These are phyloP conservation scores for Drosophila cracens DNA, from an alignment of 2,888 invertebrate genomes.

Conservation along the genomic window DNA sequence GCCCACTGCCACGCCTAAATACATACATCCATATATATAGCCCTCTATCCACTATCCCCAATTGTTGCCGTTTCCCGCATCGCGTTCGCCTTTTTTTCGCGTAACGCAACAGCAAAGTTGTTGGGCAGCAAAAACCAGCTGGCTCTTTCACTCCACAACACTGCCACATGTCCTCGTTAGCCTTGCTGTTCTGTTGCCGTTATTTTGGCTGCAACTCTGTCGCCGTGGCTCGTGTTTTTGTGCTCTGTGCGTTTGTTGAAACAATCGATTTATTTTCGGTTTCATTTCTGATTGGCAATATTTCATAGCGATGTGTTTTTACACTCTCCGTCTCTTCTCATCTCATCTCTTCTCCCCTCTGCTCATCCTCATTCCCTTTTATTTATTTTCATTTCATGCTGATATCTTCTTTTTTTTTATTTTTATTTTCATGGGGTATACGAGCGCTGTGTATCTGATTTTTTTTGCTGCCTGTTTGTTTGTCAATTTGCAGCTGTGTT, in stretches of 20 bases:
- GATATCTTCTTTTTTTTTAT: conserved; percentile 3
- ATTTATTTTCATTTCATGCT: conserved; percentile 16
- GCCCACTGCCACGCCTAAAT: conserved; percentile 26
- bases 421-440: conserved; percentile 23
- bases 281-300: conserved; percentile 84
- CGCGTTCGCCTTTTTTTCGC: conserved; percentile 66
- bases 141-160: conserved; percentile 58
- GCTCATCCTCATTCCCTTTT: conserved; percentile 4
- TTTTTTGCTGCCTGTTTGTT: conserved; percentile 39
- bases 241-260: conserved; percentile 72
- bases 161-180: conserved; percentile 48
- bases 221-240: conserved; percentile 54
- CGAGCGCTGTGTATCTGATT: conserved; percentile 44
- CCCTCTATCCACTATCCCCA: conserved; percentile 31
- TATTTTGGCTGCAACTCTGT: conserved; percentile 64
- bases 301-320: conserved; percentile 73
- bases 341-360: neutral
- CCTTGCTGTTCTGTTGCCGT: conserved; percentile 38
- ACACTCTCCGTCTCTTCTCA: conserved; percentile 8
- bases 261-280: conserved; percentile 84
- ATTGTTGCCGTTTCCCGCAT: conserved; percentile 42
- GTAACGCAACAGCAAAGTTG: conserved; percentile 59
- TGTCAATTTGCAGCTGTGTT: conserved; percentile 23
- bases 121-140: conserved; percentile 39
- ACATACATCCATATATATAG: neutral